phyloP scores from a whole-genome alignment of 35 echinoderm and acorn worm species.

The Heliocidaris tuberculata region DNA sequence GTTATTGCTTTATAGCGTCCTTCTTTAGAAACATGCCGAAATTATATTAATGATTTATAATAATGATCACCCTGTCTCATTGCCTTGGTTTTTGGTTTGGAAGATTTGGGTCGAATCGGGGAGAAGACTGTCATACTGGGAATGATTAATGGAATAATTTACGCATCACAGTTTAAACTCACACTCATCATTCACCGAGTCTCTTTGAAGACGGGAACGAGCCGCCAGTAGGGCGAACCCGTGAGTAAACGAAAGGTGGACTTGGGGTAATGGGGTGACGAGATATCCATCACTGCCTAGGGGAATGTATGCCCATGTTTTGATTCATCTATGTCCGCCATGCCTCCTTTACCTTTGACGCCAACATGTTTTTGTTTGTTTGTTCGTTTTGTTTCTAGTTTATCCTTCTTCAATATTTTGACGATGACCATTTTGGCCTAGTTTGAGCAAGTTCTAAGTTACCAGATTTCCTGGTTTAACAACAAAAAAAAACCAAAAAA shows the following conservation, averaged over 20 bases:
- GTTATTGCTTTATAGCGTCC: not conserved
- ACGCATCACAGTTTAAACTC: constrained; percentile 26
- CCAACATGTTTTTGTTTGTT: not conserved
- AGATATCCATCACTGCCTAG: not conserved
- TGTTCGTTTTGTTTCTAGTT: not conserved
- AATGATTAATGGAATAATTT: constrained; percentile 47
- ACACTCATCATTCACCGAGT: constrained; percentile 32
- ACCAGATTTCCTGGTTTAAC: no score
- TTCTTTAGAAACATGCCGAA: not conserved
- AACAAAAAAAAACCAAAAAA: no score
- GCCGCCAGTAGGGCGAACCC: not conserved
- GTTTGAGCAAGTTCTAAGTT: no score
- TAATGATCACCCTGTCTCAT: not conserved
- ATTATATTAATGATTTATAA: not conserved
- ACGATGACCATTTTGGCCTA: no score
- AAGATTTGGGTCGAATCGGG: not conserved
- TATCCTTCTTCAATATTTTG: no score
- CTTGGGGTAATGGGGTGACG: not conserved
- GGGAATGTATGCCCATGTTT: not conserved
- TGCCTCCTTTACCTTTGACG: not conserved
- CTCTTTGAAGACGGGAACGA: not conserved
- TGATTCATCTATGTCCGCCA: not conserved
- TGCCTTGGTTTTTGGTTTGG: not conserved
- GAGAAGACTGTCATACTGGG: not conserved
- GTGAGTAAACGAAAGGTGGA: constrained; percentile 10